Evolutionary conservation across 2,113 vertebrate species (phyloP).

Genomic region (Chionomys nivalis): DNA sequence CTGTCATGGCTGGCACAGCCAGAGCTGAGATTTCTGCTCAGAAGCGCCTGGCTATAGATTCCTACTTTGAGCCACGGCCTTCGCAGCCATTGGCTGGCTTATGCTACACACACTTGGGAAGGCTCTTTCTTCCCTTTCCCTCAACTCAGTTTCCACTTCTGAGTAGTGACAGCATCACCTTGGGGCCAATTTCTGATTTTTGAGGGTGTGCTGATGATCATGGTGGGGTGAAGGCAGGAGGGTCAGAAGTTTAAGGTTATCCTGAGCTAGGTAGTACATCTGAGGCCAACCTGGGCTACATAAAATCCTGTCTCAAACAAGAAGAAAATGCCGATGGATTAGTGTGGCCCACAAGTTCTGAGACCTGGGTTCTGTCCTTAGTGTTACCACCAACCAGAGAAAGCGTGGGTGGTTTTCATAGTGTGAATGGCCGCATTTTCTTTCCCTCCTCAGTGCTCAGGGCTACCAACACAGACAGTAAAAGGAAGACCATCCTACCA

Average conservation of each 20-base stretch:
- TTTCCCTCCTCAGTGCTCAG: neutral
- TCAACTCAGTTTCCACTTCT: neutral
- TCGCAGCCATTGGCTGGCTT: neutral
- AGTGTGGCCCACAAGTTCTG: neutral
- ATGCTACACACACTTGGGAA: fast-evolving
- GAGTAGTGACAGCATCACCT: neutral
- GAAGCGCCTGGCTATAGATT: neutral
- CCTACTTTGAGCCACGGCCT: neutral
- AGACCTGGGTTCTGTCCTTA: neutral
- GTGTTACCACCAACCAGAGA: neutral
- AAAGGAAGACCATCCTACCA: neutral
- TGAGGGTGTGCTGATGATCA: neutral
- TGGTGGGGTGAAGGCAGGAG: neutral
- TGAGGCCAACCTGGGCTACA: neutral
- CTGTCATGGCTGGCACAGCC: fast-evolving
- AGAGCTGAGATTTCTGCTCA: neutral
- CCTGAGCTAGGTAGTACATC: neutral
- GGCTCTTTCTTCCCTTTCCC: neutral
- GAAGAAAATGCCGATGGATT: neutral
- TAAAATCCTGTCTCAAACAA: neutral
- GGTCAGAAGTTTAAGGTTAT: neutral
- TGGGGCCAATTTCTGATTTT: neutral
- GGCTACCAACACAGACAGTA: neutral
- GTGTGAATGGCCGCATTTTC: neutral
- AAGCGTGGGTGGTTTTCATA: neutral